Percentiles rank a stretch among this genome's conserved stretches.
These are phyloP conservation scores for Tanypteryx hageni DNA, from an alignment of 2,888 invertebrate genomes.

Conservation along the genomic window DNA sequence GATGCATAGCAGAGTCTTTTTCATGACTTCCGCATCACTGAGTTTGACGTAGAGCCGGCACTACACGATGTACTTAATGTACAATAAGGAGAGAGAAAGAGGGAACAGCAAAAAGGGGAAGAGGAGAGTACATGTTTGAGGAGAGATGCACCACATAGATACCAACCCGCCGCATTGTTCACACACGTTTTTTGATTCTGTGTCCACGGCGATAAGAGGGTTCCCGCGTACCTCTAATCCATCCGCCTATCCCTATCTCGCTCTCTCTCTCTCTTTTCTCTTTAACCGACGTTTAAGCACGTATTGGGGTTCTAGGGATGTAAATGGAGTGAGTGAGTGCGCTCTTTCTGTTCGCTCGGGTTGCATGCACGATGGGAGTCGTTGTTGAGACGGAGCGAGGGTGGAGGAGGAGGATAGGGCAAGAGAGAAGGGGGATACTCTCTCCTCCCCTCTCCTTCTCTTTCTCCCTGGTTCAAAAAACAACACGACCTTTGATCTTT, in stretches of 20 bases:
- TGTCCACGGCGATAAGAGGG: background rate
- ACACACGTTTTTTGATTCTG: background rate
- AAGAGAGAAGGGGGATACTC: background rate
- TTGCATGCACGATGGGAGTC: background rate
- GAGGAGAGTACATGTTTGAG: background rate
- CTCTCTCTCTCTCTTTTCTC: background rate
- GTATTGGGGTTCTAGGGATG: background rate
- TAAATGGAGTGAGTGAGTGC: too few species aligned
- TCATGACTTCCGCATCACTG: background rate
- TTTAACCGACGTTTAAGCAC: background rate
- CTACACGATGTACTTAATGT: background rate
- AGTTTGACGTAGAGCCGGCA: background rate
- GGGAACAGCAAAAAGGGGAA: background rate
- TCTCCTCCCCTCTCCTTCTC: background rate
- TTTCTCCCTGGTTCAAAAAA: background rate
- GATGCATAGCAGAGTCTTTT: too few species aligned
- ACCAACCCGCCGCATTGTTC: background rate
- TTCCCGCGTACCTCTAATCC: background rate
- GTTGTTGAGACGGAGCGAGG: background rate
- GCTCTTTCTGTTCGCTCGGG: too few species aligned
- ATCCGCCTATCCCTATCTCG: background rate
- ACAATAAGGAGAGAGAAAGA: background rate
- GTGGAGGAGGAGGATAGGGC: background rate
- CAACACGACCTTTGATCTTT: background rate
- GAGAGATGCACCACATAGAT: background rate